Conservation (phyloP, 2,113 vertebrate genomes). For the Peromyscus maniculatus region DNA sequence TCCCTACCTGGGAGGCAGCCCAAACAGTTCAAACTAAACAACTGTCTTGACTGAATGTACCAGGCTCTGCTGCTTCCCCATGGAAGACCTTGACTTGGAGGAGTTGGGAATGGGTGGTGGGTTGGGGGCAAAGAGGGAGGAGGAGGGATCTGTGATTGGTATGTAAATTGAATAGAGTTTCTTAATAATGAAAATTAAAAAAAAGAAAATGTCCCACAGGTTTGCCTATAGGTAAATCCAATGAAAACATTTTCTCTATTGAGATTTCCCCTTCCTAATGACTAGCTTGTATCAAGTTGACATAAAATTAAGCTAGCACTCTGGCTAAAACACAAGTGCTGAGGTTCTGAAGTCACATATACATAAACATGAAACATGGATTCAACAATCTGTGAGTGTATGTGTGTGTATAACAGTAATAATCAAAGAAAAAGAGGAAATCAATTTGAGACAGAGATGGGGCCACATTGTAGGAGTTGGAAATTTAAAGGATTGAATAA, state of each 20-base stretch:
- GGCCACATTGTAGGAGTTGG: neutral
- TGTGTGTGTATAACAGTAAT: neutral
- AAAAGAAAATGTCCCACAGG: neutral
- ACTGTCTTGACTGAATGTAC: no score
- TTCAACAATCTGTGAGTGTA: neutral
- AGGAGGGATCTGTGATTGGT: no score
- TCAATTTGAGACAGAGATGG: neutral
- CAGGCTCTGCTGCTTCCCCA: no score
- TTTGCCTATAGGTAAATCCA: neutral
- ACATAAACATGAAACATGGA: neutral
- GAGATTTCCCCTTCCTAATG: neutral
- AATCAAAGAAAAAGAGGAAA: neutral
- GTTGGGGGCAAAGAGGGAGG: no score
- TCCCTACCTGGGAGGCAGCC: no score
- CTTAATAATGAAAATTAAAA: no score
- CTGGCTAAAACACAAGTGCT: neutral
- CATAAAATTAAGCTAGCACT: neutral
- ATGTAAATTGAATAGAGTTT: no score
- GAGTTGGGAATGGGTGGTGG: no score
- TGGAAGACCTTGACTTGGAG: no score
- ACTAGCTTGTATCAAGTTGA: neutral
- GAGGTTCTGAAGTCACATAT: neutral
- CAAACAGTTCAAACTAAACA: no score
- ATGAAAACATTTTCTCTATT: neutral
- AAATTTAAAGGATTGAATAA: neutral